Evolutionary conservation across 2,113 vertebrate genomes (phyloP), one percentile per base, ranked within the genome.

Genomic region (Anhinga anhinga): DNA sequence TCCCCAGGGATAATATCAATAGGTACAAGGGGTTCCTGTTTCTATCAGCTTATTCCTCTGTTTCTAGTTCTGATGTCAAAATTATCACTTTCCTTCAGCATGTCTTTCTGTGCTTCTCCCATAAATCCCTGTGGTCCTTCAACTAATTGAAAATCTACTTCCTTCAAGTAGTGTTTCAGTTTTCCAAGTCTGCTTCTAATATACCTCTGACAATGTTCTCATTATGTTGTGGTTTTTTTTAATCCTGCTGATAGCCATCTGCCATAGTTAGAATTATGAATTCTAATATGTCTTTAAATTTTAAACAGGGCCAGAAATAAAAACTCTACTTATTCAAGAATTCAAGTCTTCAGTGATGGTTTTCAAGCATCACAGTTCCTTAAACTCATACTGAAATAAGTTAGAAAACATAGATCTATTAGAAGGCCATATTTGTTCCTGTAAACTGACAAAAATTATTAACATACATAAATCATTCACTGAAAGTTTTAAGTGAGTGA

Each of bases 91-190:
- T 90, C 93, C 26, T 4, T 78, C 50, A n/a, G 23, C 27, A 27
- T 34, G 12, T 42, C 34, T 85, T 88, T 86, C 62, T 67, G 13
- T 2, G 3, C 10, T 55, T 88, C 18, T 94, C 29, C 88, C 20
- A 30, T 25, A 86, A 83, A 73, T 81, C 88, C 92, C 90, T 77
- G 30, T 77, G 38, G 82, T 56, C 40, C 40, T 86, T 78, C 58
- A 90, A 65, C 40, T 27, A 92, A 72, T 13, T 93, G 87, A 91
- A 93, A 91, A 87, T 47, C 78, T 76, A 82, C 94, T 96, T 94
- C 32, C 56, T 94, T 85, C 56, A 79, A 85, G 47, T 34, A 56
- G 50, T 50, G 59, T 84, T 85, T 88, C 40, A 90, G 15, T 93
- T 94, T 96, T 91, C 78, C 12, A 67, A 79, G 58, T 66, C 53